Evolutionary conservation across 2,797 vertebrate genomes (phyloP), one percentile per base, ranked within the genome.

Genomic region (Ceryle rudis): DNA sequence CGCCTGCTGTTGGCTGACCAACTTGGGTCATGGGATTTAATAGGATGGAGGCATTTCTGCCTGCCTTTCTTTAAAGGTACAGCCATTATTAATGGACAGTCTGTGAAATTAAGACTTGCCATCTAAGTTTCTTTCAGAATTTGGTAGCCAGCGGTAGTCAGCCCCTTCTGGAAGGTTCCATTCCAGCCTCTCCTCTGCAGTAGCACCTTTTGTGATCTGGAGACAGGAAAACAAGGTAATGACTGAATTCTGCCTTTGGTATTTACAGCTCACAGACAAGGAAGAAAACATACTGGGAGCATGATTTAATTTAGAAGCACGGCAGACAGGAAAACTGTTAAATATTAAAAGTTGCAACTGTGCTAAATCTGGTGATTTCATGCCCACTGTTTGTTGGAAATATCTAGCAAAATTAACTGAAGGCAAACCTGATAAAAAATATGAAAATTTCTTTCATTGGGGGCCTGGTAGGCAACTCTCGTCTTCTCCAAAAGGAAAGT

Each of bases 401-500:
- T 20, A 66, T 3, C 13, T 47, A 55, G 69, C 39, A 81, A 86
- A 88, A 72, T 77, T 28, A 61, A 37, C 66, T 57, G 47, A 61
- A 80, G 62, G 95, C 98, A 91, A 73, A 99, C 99, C 99, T 99
- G 99, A 92, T 99, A 99, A 96, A 99, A 99, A 95, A 99, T 99
- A 96, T 99, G 99, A 83, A 99, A 99, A 97, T 99, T 99, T 96
- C 99, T 99, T 95, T 99, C 99, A 12, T 52, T 97, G 22, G 98
- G 95, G 4, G 99, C 98, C 94, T 99, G 99, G 91, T 98, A 98
- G 78, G 99, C 96, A 92, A 99, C 99, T 90, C 99, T 98, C 29
- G 99, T 99, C 97, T 99, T 99, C 98, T 99, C 99, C 87, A 99
- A 97, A 55, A 99, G 98, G 96, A 99, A 99, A 2, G 99, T 99